Evolutionary conservation across 1,140 invertebrate species (phyloP), one percentile per base, ranked within the genome.

Genomic region (Lasioglossum baleicum): DNA sequence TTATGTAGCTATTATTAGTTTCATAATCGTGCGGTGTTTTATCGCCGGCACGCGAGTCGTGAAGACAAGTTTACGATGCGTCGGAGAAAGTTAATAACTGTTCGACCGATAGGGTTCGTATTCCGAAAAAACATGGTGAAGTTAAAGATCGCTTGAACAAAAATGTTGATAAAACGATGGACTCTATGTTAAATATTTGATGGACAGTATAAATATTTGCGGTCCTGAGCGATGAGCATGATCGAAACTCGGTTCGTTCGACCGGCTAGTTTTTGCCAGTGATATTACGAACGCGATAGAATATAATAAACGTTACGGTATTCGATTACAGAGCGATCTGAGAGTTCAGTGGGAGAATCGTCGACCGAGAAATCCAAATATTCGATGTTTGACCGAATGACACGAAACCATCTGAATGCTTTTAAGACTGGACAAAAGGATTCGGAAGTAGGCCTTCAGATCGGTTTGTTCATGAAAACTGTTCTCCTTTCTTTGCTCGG

Each of bases 361-460:
- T n/a, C 67, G 67, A 72, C 58, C 68, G 75, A 64, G 68, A 72
- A 72, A 76, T 76, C 66, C 7, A 13, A 48, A 44, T 69, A 35
- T 69, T 61, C 69, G 35, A 35, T 13, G 40, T n/a, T 5, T 56
- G 60, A 73, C 70, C 61, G 76, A 73, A 79, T 71, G 69, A 79
- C 70, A 79, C 70, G 68, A 44, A 79, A 79, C 53, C 40, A 61
- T 73, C 10, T 65, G 61, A 51, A 71, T 42, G 44, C 51, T 26
- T 6, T 53, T 22, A 26, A 42, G 69, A 58, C 72, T 73, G 61
- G 51, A 48, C 61, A 73, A 73, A 63, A 58, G 69, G 63, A 79
- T 65, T 48, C 31, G 5, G 42, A 79, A 79, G 61, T 79, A 79
- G 76, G 48, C 15, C 61, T 61, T 71, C 48, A 22, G 69, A 79